These are phyloP conservation scores for Montipora foliosa DNA, from an alignment of 64 coral and sea anemone genomes.

Conservation along the genomic window DNA sequence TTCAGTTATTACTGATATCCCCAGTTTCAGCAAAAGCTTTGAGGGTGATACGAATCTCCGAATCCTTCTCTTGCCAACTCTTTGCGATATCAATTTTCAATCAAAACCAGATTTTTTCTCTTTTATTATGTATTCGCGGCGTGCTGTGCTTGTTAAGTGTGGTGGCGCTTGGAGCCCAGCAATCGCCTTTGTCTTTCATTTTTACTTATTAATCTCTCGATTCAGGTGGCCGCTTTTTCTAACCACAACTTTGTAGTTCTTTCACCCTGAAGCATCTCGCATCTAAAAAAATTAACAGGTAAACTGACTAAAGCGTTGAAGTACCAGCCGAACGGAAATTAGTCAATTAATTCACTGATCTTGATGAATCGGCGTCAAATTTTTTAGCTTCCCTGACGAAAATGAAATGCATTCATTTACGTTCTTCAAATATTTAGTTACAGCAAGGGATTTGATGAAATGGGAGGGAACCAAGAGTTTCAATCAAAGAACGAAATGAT, in stretches of 20 bases:
- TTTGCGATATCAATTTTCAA: background rate
- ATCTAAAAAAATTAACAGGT: background rate
- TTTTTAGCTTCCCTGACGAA: background rate
- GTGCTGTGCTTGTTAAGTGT: constrained; percentile 17
- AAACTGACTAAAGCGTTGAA: background rate
- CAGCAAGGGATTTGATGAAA: constrained; percentile 6
- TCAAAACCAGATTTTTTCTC: background rate
- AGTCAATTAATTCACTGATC: background rate
- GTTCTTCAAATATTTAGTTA: constrained; percentile 39
- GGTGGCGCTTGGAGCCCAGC: background rate
- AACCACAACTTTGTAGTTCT: constrained; percentile 5
- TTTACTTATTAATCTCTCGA: constrained; percentile 31
- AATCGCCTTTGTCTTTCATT: background rate
- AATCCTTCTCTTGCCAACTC: too few relatives aligned
- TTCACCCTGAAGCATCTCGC: background rate
- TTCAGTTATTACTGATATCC: too few relatives aligned
- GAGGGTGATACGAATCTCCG: too few relatives aligned
- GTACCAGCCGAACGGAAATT: background rate
- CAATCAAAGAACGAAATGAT: constrained; percentile 2
- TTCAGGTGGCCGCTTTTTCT: constrained; percentile 35
- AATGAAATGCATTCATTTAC: background rate
- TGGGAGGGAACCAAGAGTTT: constrained; percentile 29
- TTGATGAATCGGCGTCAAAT: background rate
- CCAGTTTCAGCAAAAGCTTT: too few relatives aligned
- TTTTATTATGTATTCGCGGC: constrained; percentile 11